Evolutionary conservation across 2,113 vertebrate species (phyloP), one percentile per base, ranked within the genome.

Genomic region (Xenotilapia longispinis): DNA sequence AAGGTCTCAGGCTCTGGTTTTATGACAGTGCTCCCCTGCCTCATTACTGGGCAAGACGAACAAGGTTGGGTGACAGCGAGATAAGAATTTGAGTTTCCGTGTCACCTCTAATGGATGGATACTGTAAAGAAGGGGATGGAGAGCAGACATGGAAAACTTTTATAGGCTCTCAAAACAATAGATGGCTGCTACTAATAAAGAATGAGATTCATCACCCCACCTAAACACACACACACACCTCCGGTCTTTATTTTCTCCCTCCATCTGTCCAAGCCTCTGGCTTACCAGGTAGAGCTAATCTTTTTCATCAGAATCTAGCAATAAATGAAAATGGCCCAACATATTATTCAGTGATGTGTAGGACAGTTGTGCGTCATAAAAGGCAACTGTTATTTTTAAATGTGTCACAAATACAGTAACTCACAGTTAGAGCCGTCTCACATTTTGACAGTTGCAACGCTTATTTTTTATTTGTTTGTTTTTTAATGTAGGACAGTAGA

Each of bases 11-110:
- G 19, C 31, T 87, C 68, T 28, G 49, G 82, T 11, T 49, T 82
- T 42, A 9, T 88, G 88, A 83, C 26, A 55, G 55, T 9, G 2
- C 47, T 80, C 60, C 53, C 79, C 53, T n/a, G 42, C 88, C 86
- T 93, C 85, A 79, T 89, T 83, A 89, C 6, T 19, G 36, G 53
- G 12, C 23, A 82, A 90, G 83, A 93, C 47, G 28, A 87, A 89
- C 12, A 40, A 91, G 36, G 47, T 17, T 21, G 15, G 45, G 23
- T 55, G 84, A 82, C 45, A 21, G 51, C 42, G 36, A 23, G 45
- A 31, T 51, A 14, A 80, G 26, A 23, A 75, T 68, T 53, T 60
- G 55, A 89, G 58, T 26, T 54, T 86, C 5, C 1, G 2, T 68
- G 81, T 73, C 86, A 90, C 4, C 11, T 75, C 4, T 14, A 36